Evolutionary conservation across 2,797 vertebrate species (phyloP), one percentile per base, ranked within the genome.

Genomic region (Rhabdomys pumilio): DNA sequence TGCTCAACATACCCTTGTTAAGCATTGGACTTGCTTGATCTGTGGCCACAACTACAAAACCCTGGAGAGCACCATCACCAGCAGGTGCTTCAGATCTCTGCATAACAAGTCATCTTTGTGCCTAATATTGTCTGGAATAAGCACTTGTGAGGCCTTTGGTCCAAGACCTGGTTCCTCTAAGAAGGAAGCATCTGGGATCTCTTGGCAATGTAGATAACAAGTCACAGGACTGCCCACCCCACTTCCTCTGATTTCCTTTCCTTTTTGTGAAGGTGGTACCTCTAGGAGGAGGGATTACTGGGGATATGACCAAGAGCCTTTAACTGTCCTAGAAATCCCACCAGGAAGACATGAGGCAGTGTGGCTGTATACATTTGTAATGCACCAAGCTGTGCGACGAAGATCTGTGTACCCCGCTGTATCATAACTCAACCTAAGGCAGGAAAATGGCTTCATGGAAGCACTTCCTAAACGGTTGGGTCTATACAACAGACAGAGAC

Each of bases 221-320:
- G 17, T 89, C 50, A 89, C 24, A 76, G 53, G 50, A 11, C 61
- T 26, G 24, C 26, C 22, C 59, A 26, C 61, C 12, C 15, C 75
- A 55, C 47, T 57, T 61, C 44, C 31, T 90, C n/a, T 15, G 14
- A n/a, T 75, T 81, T 44, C 31, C 41, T 47, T 63, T 65, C 59
- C 47, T 89, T 89, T 77, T 80, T 89, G 65, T 75, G 34, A 97
- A 89, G 47, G 15, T 20, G 53, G 31, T 76, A 44, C 8, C 57
- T 55, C 29, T 65, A 53, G 11, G 38, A 86, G 5, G 20, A n/a
- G 47, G 22, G 50, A 87, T 57, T 75, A 47, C 57, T 29, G 47
- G 76, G 53, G 24, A 77, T 59, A 34, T 34, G 65, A 63, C 57
- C 29, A 11, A 29, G 55, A 90, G 41, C 14, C 38, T 41, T 47